Evolutionary conservation across 2,797 vertebrate genomes (phyloP).

Genomic region (Morus bassanus): DNA sequence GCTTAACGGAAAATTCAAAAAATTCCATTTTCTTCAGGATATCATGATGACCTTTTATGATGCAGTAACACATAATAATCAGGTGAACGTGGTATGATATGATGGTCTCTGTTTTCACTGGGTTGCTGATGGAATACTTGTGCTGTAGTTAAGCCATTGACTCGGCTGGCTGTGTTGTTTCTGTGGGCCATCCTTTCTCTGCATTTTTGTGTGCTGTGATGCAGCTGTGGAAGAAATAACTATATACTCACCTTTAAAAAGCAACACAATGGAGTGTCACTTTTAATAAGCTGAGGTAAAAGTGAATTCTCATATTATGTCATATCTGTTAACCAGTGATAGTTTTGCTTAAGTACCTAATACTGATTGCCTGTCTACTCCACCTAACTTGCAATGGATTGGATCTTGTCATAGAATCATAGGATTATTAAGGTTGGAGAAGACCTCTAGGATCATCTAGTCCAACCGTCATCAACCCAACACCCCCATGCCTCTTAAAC

Average conservation of each 20-base stretch:
- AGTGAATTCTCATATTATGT: neutral
- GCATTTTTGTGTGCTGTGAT: neutral
- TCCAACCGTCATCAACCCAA: too few species aligned
- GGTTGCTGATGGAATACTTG: neutral
- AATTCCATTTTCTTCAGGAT: too few species aligned
- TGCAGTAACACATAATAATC: too few species aligned
- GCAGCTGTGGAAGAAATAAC: neutral
- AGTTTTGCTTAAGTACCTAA: neutral
- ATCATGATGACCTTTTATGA: neutral
- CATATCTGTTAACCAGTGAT: neutral
- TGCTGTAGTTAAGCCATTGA: neutral
- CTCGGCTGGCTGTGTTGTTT: neutral
- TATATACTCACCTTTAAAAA: neutral
- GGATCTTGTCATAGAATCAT: too few species aligned
- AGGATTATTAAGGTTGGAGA: too few species aligned
- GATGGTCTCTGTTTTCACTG: neutral
- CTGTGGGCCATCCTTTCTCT: neutral
- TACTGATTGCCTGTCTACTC: neutral
- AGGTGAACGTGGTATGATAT: accelerated
- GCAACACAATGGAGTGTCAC: neutral
- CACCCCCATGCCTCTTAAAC: too few species aligned
- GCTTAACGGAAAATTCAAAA: too few species aligned
- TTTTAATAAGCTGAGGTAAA: neutral
- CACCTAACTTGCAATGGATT: neutral
- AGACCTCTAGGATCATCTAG: too few species aligned